Percentiles rank a stretch among this genome's conserved stretches.
These are phyloP conservation scores for Zeuzera pyrina DNA, from an alignment of 2,888 invertebrate species.

Conservation along the genomic window DNA sequence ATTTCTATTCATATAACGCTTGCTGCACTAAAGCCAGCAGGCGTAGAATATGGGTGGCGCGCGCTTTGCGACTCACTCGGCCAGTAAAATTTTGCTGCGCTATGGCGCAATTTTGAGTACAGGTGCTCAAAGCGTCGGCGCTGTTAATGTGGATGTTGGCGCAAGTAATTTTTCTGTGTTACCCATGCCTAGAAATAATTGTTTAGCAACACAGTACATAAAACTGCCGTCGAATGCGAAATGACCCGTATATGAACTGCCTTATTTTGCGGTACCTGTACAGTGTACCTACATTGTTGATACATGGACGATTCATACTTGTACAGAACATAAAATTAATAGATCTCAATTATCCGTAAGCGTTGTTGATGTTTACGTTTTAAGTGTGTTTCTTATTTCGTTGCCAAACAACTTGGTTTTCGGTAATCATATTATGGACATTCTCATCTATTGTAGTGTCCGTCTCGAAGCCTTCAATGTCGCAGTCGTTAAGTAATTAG, in stretches of 20 bases:
- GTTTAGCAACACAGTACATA: no score
- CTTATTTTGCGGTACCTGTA: slow-evolving; percentile 69
- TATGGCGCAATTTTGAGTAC: no score
- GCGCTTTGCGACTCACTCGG: no score
- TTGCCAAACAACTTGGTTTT: slow-evolving; percentile 28
- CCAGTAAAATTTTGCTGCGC: no score
- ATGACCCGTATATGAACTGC: slow-evolving; percentile 47
- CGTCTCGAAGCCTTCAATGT: slow-evolving; percentile 30
- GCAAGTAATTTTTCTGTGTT: no score
- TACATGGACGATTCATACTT: slow-evolving; percentile 49
- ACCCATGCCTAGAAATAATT: no score
- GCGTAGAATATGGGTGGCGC: no score
- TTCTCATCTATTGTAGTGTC: slow-evolving; percentile 28
- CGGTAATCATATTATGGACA: slow-evolving; percentile 7
- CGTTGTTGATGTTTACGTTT: slow-evolving; percentile 48
- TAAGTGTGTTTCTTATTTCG: slow-evolving; percentile 35
- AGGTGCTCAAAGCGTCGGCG: no score
- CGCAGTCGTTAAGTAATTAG: slow-evolving; percentile 6
- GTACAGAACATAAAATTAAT: slow-evolving; percentile 58
- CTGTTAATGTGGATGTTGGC: no score
- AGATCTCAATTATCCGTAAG: slow-evolving; percentile 69
- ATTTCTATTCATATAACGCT: no score
- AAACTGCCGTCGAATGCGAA: slow-evolving; percentile 35
- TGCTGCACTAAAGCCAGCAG: no score
- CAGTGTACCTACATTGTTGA: slow-evolving; percentile 60